These are phyloP conservation scores for Perognathus longimembris DNA, from an alignment of 2,113 vertebrate species.

Conservation along the genomic window DNA sequence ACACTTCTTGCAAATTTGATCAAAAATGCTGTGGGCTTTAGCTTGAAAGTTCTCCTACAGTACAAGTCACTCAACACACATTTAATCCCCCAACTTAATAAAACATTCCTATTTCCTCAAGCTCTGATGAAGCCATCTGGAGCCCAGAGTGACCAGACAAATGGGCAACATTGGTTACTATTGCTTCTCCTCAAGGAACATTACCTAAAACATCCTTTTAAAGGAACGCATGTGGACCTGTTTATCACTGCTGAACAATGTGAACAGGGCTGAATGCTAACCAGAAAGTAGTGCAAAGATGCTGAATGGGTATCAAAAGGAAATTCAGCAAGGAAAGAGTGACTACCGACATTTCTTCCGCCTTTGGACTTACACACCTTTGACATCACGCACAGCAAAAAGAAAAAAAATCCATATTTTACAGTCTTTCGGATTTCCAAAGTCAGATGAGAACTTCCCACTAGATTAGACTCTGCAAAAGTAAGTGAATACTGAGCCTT, in stretches of 20 bases:
- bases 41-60: conserved; percentile 47
- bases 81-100: conserved; percentile 69
- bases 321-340: background rate
- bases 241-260: conserved; percentile 69
- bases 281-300: conserved; percentile 21
- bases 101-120: conserved; percentile 64
- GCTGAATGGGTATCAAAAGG: conserved; percentile 5
- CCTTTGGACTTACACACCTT: no score
- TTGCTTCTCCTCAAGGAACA: conserved; percentile 45
- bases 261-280: background rate
- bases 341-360: background rate
- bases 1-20: conserved; percentile 42
- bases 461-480: conserved; percentile 1
- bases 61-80: conserved; percentile 32
- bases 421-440: conserved; percentile 6
- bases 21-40: conserved; percentile 27
- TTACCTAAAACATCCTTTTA: conserved; percentile 67
- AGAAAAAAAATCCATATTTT: background rate
- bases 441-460: background rate
- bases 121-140: conserved; percentile 74
- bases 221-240: conserved; percentile 68
- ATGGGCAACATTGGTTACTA: conserved; percentile 65
- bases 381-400: no score
- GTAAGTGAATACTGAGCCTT: background rate
- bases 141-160: conserved; percentile 73